These are phyloP conservation scores for Parnassius mnemosyne DNA, from an alignment of 2,888 invertebrate genomes.

Conservation along the genomic window DNA sequence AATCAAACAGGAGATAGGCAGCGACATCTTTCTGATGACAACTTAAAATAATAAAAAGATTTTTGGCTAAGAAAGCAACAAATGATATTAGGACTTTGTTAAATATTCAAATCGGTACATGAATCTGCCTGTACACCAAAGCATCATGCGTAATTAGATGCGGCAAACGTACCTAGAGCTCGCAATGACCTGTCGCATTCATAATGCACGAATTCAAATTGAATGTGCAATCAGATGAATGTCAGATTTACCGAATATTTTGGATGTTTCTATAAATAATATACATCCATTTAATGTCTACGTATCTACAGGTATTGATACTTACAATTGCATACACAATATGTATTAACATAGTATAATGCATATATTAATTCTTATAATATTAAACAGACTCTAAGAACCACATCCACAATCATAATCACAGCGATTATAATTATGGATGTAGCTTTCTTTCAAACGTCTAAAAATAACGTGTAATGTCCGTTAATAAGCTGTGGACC, in stretches of 20 bases:
- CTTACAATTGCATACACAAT: too few species aligned
- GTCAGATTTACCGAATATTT: constrained; percentile 25
- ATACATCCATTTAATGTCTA: constrained; percentile 33
- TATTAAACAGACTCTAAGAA: too few species aligned
- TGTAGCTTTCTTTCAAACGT: too few species aligned
- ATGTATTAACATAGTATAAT: too few species aligned
- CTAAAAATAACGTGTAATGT: too few species aligned
- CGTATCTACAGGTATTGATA: neutral
- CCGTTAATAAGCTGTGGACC: too few species aligned
- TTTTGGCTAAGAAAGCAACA: constrained; percentile 42
- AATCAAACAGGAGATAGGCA: too few species aligned
- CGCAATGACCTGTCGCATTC: constrained; percentile 58
- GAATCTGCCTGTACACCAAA: constrained; percentile 68
- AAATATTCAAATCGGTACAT: constrained; percentile 29
- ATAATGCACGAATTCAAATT: constrained; percentile 76
- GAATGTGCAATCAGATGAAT: constrained; percentile 61
- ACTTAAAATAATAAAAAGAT: constrained; percentile 32
- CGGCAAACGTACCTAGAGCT: constrained; percentile 68
- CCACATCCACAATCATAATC: too few species aligned
- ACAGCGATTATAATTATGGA: too few species aligned
- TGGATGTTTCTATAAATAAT: constrained; percentile 20
- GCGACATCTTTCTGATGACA: too few species aligned
- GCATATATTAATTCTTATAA: too few species aligned
- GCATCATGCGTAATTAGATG: constrained; percentile 41
- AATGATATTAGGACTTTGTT: neutral